Evolutionary conservation across 1,140 invertebrate genomes (phyloP).

Genomic region (Acyrthosiphon pisum): DNA sequence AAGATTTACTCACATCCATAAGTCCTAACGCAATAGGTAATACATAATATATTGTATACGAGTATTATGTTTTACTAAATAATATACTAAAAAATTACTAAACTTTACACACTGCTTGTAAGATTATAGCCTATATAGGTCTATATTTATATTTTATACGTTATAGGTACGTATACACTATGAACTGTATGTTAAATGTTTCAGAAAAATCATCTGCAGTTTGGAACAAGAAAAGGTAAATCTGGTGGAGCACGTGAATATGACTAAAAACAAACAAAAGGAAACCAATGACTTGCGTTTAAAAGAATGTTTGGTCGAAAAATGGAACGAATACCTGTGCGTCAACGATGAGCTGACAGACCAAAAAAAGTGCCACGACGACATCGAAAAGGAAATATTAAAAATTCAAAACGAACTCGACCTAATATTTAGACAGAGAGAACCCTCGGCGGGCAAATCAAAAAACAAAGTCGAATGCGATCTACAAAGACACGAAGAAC

Average conservation of each 20-base stretch:
- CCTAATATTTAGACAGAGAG: conserved; percentile 9
- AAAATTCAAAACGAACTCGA: conserved; percentile 55
- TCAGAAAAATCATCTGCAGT: conserved; percentile 61
- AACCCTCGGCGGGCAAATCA: background rate
- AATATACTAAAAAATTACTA: background rate
- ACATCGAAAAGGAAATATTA: conserved; percentile 52
- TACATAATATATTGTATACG: background rate
- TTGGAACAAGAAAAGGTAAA: conserved; percentile 59
- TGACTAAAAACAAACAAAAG: conserved; percentile 18
- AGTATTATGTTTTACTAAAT: background rate
- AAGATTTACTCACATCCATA: background rate
- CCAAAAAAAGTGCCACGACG: conserved; percentile 59
- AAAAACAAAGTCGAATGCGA: conserved; percentile 45
- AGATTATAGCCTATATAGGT: background rate
- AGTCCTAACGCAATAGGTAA: background rate
- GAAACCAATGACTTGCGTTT: background rate
- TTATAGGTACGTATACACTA: background rate
- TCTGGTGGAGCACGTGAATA: conserved; percentile 29
- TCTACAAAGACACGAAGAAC: conserved; percentile 40
- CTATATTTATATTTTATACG: too few relatives aligned
- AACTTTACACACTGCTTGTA: background rate
- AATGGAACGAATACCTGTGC: conserved; percentile 48
- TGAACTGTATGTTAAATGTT: background rate
- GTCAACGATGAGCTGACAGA: conserved; percentile 57
- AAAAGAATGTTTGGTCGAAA: conserved; percentile 49